These are phyloP conservation scores for Ormia ochracea DNA, from an alignment of 2,888 invertebrate genomes.

Conservation along the genomic window DNA sequence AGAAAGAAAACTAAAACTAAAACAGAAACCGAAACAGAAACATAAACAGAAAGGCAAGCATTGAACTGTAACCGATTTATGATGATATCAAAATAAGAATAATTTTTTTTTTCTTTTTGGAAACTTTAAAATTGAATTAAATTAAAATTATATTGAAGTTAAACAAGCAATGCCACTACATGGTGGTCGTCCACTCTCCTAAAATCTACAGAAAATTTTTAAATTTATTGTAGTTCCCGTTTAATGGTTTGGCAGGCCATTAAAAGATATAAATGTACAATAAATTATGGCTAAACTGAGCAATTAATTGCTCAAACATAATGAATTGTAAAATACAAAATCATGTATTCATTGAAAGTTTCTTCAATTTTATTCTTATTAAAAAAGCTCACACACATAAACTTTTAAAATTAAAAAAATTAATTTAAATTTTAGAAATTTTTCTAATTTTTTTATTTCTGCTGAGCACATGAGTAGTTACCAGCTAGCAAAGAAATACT, in stretches of 20 bases:
- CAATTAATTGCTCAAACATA: neutral
- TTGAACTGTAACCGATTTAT: conserved; percentile 59
- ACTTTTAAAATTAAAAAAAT: too few species aligned
- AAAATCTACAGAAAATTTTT: neutral
- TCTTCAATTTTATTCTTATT: too few species aligned
- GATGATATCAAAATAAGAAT: conserved; percentile 30
- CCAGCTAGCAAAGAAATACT: too few species aligned
- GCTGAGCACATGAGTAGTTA: too few species aligned
- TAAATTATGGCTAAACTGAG: neutral
- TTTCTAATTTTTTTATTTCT: too few species aligned
- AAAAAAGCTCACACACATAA: too few species aligned
- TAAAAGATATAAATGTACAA: neutral
- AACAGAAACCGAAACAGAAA: too few species aligned
- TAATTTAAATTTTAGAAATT: too few species aligned
- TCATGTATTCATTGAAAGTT: neutral
- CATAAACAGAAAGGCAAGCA: conserved; percentile 9
- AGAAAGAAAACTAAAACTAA: too few species aligned
- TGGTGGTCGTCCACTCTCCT: conserved; percentile 28
- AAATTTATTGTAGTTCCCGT: neutral
- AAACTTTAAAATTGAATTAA: conserved; percentile 47
- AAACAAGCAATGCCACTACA: neutral
- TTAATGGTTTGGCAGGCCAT: neutral
- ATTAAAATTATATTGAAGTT: conserved; percentile 23
- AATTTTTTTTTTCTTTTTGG: conserved; percentile 35
- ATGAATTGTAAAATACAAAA: neutral